Base-by-base conservation (phyloP, 1,140 invertebrate species). In the Dendroctonus ponderosae region DNA sequence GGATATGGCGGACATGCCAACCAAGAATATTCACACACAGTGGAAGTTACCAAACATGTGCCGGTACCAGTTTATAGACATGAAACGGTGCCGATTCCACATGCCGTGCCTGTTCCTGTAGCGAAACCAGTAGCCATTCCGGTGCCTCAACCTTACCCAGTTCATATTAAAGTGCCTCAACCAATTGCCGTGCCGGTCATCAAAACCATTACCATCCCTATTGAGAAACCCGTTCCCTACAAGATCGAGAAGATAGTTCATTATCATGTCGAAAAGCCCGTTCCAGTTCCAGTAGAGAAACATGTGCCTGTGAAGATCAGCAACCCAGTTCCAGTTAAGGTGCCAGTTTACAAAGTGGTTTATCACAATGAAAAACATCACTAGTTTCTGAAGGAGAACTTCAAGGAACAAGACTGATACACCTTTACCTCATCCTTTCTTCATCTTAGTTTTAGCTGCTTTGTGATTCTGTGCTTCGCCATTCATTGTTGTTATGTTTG, bases 241-340 rank as follows among this genome's bases (percentile, higher is more conserved):
- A 85, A 87, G 5, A 84, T 91, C 4, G 86, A 90, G 66, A 90
- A 90, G 74, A 82, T 87, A 50, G 82, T 90, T 7, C 87, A 87
- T 0, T 87, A 89, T 72, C 88, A 88, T 5, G 84, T 91, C 5
- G 87, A 89, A 74, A 90, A 91, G 67, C 86, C 84, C 53, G 83
- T 90, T 6, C 88, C 89, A 2, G 87, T 87, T 53, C 83, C 82
- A 51, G 82, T 90, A 2, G 85, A 90, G 70, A 90, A 90, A 71
- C 87, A 89, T 71, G 81, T 90, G 9, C 85, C 85, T 3, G 86
- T 90, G 7, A 87, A 86, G 6, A 83, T 89, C 26, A 87, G 88
- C 50, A 87, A 88, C 68, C 88, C 88, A 3, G 89, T 89, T 64
- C 88, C 88, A 6, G 85, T 90, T n/a, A 88, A 89, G 73, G 84